Conservation (phyloP, 2,888 invertebrate species). For the Ctenicera cuprea region DNA sequence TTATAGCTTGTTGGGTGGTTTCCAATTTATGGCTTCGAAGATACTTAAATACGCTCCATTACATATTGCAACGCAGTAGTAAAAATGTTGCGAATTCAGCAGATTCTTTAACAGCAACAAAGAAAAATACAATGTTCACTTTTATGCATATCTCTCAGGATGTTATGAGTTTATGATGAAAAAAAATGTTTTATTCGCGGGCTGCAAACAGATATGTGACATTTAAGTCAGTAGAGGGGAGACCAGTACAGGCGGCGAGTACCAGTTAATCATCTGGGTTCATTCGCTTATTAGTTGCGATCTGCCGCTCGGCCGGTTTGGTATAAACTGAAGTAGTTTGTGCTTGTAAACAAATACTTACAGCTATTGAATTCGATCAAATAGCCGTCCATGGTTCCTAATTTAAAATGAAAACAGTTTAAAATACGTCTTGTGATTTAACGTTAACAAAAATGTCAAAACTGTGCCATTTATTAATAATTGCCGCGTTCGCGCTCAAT, state of each 20-base stretch:
- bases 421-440: too few species aligned
- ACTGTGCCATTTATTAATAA: conserved; percentile 3
- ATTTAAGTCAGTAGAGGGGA: conserved; percentile 1
- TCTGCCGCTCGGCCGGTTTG: background rate
- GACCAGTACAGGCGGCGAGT: background rate
- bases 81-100: too few species aligned
- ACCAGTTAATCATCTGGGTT: conserved; percentile 23
- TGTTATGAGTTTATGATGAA: too few species aligned
- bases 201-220: background rate
- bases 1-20: too few species aligned
- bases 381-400: background rate
- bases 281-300: conserved; percentile 27
- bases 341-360: background rate
- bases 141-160: too few species aligned
- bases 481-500: conserved; percentile 4
- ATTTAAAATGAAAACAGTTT: background rate
- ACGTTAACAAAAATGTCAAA: background rate
- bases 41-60: too few species aligned
- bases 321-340: background rate
- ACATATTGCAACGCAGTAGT: too few species aligned
- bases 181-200: too few species aligned
- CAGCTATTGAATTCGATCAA: background rate
- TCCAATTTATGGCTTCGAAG: too few species aligned
- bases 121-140: too few species aligned
- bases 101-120: too few species aligned